Evolutionary conservation across 92 coral and sea anemone species (phyloP).

Genomic region (Phymanthus crucifer): DNA sequence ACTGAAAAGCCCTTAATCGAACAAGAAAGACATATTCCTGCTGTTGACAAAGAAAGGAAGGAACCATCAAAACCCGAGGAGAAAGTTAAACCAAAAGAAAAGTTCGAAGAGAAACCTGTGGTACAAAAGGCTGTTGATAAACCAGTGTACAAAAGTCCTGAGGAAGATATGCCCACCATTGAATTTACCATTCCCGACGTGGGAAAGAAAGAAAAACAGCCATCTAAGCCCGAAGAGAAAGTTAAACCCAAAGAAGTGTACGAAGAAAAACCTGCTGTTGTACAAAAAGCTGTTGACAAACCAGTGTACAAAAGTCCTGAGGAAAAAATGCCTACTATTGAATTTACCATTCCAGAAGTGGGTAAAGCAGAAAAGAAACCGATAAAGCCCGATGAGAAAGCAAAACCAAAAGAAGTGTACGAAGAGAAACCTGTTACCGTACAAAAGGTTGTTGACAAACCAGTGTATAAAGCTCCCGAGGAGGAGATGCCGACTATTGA

Average conservation of each 20-base stretch:
- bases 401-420: constrained; percentile 12
- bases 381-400: neutral
- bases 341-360: constrained; percentile 16
- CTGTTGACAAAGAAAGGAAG: neutral
- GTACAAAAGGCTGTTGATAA: constrained; percentile 67
- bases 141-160: constrained; percentile 47
- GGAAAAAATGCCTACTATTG: constrained; percentile 51
- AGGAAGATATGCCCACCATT: constrained; percentile 50
- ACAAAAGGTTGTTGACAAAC: constrained; percentile 56
- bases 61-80: constrained; percentile 45
- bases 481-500: constrained; percentile 43
- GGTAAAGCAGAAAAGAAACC: neutral
- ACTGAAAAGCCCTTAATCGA: constrained; percentile 17
- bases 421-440: constrained; percentile 28
- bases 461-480: constrained; percentile 44
- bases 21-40: neutral
- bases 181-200: constrained; percentile 40
- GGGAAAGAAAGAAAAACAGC: constrained; percentile 4
- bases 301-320: constrained; percentile 50
- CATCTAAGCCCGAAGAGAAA: constrained; percentile 52
- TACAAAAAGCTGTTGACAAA: constrained; percentile 69
- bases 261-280: constrained; percentile 65
- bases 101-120: constrained; percentile 72
- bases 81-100: constrained; percentile 33
- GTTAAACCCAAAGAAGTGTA: constrained; percentile 30